A percentile compares a stretch with the other conserved stretches of the same genome.
These are phyloP conservation scores for Plutomurus gul DNA, from an alignment of 1,140 invertebrate species.

Conservation along the genomic window DNA sequence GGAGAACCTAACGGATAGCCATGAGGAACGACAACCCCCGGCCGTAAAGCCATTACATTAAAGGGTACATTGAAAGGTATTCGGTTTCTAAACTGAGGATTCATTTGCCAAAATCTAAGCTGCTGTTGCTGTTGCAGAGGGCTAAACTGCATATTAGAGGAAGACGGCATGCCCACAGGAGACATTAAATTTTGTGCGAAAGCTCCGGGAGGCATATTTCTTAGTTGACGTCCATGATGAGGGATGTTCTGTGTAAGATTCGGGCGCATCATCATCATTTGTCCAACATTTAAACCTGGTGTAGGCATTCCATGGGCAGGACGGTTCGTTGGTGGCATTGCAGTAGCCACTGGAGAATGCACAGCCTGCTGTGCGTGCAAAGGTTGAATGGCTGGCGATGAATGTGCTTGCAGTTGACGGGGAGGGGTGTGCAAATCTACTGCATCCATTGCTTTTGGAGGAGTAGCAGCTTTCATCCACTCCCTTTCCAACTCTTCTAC, in stretches of 20 bases:
- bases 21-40: background rate
- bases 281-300: background rate
- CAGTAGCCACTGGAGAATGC: background rate
- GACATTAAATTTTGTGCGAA: slow-evolving; percentile 10
- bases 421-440: background rate
- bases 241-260: background rate
- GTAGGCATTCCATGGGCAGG: background rate
- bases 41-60: background rate
- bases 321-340: background rate
- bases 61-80: background rate
- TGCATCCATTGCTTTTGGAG: background rate
- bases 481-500: slow-evolving; percentile 45
- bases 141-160: background rate
- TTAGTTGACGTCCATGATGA: background rate
- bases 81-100: slow-evolving; percentile 17
- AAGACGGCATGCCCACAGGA: background rate
- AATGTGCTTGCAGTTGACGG: background rate
- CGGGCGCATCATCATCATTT: background rate
- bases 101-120: slow-evolving; percentile 35
- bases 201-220: slow-evolving; percentile 11
- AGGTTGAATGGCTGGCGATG: background rate
- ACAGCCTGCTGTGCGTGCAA: background rate
- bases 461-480: background rate
- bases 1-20: background rate
- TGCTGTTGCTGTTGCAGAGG: slow-evolving; percentile 40